Base-by-base conservation (phyloP, 1,140 invertebrate species). In the Lysiphlebus fabarum region DNA sequence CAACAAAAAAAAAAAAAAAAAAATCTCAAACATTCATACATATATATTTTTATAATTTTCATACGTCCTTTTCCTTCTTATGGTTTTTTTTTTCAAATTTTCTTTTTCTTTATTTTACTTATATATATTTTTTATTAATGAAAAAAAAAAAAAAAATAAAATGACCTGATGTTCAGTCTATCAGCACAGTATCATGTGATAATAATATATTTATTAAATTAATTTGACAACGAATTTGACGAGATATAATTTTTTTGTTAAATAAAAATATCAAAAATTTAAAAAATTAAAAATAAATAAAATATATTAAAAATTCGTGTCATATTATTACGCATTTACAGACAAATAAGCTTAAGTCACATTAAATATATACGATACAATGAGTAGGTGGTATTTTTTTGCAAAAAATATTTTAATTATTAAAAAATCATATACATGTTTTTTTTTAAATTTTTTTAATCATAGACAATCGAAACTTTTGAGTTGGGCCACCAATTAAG, bases 41-140 rank as follows among this genome's bases (percentile, higher is more conserved):
- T 42, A 57, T 56, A 44, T 59, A 55, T 56, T 64, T 53, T 62
- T 62, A 67, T 60, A 63, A 61, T 64, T 56, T 43, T 58, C 43
- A 61, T 53, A 64, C 17, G 17, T 26, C 17, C 26, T 45, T 44
- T n/a, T n/a, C 9, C 9, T 14, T 40, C 12, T 38, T 40, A 36
- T 37, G 38, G 5, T 17, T n/a, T 37, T 12, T 37, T 4, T 34
- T 34, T 34, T 49, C n/a, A n/a, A n/a, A n/a, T 34, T 34, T 34
- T 17, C 26, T 48, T 11, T 34, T 9, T n/a, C 12, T n/a, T 45
- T 4, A 12, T 4, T 7, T 12, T 14, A 45, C 43, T 45, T 14
- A 45, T 17, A 17, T 1, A 1, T 17, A 8, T 49, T 34, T 26
- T 49, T 34, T 8, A 49, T 34, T 49, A 36, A 11, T n/a, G n/a